These are phyloP conservation scores for Muscicapa comitata DNA, from an alignment of 2,797 vertebrate genomes.

Conservation along the genomic window DNA sequence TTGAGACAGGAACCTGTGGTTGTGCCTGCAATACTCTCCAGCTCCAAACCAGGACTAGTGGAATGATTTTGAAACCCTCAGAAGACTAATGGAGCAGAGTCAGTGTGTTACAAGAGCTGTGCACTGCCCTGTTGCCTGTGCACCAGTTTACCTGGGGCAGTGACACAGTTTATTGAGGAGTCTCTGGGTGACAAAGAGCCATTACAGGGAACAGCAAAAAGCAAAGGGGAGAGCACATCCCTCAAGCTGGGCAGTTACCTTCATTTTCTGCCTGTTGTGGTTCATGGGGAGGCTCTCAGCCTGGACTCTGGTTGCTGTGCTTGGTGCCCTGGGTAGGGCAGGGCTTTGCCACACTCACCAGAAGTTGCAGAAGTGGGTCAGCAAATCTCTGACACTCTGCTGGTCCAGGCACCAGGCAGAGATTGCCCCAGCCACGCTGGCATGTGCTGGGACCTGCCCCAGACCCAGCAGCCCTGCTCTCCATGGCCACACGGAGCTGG, in stretches of 20 bases:
- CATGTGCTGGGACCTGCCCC: background rate
- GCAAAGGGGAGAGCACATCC: background rate
- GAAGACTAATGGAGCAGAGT: background rate
- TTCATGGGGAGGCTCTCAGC: background rate
- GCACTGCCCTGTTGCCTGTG: background rate
- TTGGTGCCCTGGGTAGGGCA: background rate
- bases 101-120: background rate
- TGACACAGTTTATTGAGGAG: background rate
- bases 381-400: background rate
- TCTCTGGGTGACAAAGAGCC: background rate
- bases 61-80: background rate
- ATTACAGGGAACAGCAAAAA: background rate
- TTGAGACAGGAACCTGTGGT: background rate
- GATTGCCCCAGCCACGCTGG: accelerated
- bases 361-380: accelerated
- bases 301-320: accelerated
- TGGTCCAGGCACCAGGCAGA: accelerated
- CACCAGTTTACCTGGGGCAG: background rate
- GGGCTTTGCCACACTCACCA: accelerated
- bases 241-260: background rate
- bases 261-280: background rate
- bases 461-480: background rate
- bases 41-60: background rate
- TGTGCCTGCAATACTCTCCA: background rate
- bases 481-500: accelerated